A percentile compares a stretch with the other conserved stretches of the same genome.
These are phyloP conservation scores for Pelmatolapia mariae DNA, from an alignment of 2,113 vertebrate genomes.

Conservation along the genomic window DNA sequence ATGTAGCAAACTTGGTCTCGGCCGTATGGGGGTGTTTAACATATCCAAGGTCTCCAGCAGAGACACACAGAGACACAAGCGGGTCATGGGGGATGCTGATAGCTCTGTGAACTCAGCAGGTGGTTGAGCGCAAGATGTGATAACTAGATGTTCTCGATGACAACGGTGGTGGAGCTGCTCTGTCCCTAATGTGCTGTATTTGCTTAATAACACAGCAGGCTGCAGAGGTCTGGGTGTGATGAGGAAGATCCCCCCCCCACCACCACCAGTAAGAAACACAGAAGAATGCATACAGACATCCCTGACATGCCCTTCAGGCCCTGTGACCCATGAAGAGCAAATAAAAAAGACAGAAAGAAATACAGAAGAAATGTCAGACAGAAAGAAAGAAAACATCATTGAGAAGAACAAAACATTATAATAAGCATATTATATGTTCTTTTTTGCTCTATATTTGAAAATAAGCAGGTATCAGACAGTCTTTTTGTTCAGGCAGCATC, in stretches of 20 bases:
- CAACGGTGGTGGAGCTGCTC: slow-evolving; percentile 51
- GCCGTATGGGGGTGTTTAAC: slow-evolving; percentile 63
- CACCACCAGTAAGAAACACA: not conserved
- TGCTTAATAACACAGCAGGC: slow-evolving; percentile 66
- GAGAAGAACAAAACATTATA: not conserved
- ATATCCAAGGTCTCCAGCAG: slow-evolving; percentile 75
- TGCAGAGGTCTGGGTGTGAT: slow-evolving; percentile 49
- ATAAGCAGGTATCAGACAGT: not conserved
- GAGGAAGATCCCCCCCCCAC: slow-evolving; percentile 5
- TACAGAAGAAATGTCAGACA: not conserved
- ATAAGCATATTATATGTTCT: not conserved
- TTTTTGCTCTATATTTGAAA: not conserved
- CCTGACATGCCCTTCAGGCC: slow-evolving; percentile 3
- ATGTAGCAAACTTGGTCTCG: slow-evolving; percentile 34
- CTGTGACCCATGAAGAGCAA: slow-evolving; percentile 43
- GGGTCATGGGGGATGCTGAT: slow-evolving; percentile 58
- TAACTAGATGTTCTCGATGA: slow-evolving; percentile 73
- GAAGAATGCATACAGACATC: slow-evolving; percentile 11
- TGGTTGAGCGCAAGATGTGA: slow-evolving; percentile 67
- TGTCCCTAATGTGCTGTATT: slow-evolving; percentile 55
- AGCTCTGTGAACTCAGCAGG: slow-evolving; percentile 74
- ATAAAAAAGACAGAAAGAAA: not conserved
- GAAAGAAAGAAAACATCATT: not conserved
- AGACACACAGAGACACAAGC: slow-evolving; percentile 52
- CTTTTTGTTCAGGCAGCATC: not conserved